Evolutionary conservation across 2,113 vertebrate genomes (phyloP).

Genomic region (Dipodomys stephensi): DNA sequence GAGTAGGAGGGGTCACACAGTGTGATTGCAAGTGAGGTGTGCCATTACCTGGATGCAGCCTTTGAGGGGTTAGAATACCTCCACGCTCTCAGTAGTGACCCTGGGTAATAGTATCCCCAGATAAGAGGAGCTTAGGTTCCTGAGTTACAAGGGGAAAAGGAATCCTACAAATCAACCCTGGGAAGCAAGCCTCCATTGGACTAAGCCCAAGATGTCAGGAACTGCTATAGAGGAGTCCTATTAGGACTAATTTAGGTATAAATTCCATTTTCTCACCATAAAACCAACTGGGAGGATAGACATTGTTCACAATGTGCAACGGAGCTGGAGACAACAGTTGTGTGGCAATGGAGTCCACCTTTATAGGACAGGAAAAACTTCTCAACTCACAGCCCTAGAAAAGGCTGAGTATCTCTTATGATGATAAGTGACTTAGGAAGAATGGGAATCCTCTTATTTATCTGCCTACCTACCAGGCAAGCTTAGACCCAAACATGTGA

Average conservation of each 20-base stretch:
- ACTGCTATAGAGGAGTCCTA: background rate
- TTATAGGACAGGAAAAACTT: background rate
- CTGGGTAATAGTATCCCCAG: background rate
- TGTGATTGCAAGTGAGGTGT: background rate
- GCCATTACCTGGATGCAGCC: background rate
- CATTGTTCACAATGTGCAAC: background rate
- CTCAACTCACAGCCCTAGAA: background rate
- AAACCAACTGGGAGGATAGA: slow-evolving; percentile 13
- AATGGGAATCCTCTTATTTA: background rate
- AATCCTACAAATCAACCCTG: background rate
- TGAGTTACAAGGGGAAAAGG: background rate
- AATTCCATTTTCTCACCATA: background rate
- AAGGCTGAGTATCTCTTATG: background rate
- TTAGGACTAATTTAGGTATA: background rate
- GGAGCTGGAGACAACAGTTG: background rate
- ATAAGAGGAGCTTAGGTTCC: background rate
- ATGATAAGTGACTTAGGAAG: background rate
- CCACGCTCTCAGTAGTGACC: background rate
- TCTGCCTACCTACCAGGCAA: background rate
- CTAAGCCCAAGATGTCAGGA: background rate
- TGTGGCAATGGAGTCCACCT: background rate
- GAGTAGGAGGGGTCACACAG: background rate
- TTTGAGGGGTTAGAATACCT: background rate
- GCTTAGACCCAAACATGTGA: background rate
- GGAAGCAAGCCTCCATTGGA: background rate